Evolutionary conservation across 2,888 invertebrate species (phyloP).

Genomic region (Clusia tigrina): DNA sequence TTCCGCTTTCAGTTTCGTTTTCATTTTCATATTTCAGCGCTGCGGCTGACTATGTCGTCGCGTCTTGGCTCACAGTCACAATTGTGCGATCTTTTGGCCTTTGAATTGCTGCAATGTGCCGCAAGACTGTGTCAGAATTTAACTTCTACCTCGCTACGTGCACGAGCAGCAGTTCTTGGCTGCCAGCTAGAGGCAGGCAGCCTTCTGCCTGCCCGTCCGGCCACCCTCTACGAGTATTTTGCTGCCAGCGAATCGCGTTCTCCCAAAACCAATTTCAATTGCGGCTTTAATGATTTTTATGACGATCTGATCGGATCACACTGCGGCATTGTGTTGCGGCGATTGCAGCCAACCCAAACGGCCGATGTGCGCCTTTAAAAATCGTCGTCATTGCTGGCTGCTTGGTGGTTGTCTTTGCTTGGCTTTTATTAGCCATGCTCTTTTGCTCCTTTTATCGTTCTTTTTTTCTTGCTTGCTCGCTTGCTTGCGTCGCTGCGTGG

Average conservation of each 20-base stretch:
- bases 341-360: too few relatives aligned
- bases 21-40: slow-evolving; percentile 4
- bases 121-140: slow-evolving; percentile 8
- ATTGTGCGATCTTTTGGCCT: slow-evolving; percentile 20
- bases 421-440: too few relatives aligned
- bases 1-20: background rate
- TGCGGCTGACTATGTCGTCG: background rate
- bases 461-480: background rate
- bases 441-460: background rate
- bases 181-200: background rate
- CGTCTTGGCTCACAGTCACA: background rate
- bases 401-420: too few relatives aligned
- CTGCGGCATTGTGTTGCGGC: too few relatives aligned
- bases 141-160: background rate
- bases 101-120: background rate
- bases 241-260: background rate
- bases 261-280: slow-evolving; percentile 9
- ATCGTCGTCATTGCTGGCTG: background rate
- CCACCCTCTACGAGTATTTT: background rate
- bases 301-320: slow-evolving; percentile 3
- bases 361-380: slow-evolving; percentile 1
- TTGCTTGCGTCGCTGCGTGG: background rate
- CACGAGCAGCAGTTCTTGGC: background rate
- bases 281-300: slow-evolving; percentile 12
- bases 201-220: background rate